phyloP scores from a whole-genome alignment of 2,888 invertebrate genomes.

The Drosophila merina region DNA sequence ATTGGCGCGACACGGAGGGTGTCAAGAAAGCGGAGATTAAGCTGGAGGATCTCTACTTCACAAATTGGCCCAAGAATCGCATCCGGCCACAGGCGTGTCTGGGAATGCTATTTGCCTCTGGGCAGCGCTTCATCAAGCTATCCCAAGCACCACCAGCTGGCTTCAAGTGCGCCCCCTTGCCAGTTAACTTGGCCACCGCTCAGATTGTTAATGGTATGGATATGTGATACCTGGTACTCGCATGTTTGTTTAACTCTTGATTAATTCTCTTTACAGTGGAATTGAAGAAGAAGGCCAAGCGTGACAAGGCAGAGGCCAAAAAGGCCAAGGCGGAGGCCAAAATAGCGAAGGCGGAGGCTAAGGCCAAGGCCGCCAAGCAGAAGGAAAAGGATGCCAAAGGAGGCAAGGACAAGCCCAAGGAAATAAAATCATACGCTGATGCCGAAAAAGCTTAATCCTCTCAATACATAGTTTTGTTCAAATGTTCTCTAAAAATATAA shows the following conservation, averaged over 20 bases:
- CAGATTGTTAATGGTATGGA: constrained; percentile 40
- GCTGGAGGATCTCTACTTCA: constrained; percentile 62
- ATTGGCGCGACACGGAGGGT: constrained; percentile 75
- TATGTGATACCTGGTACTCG: background rate
- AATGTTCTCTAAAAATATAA: background rate
- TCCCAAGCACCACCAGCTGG: constrained; percentile 62
- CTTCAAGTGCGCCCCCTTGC: constrained; percentile 74
- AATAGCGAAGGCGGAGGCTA: constrained; percentile 25
- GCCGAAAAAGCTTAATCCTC: constrained; percentile 19
- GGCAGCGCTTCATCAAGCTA: constrained; percentile 71
- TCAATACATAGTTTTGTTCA: background rate
- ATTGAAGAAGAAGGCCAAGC: constrained; percentile 25
- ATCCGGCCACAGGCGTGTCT: constrained; percentile 73
- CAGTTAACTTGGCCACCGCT: constrained; percentile 65
- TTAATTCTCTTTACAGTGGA: constrained; percentile 22
- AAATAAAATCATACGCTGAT: constrained; percentile 18
- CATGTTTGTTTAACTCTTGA: background rate
- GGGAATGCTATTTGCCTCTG: constrained; percentile 71
- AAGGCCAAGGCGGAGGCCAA: constrained; percentile 27
- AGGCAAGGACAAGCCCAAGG: constrained; percentile 25
- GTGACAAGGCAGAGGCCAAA: constrained; percentile 13
- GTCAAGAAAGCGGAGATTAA: constrained; percentile 45
- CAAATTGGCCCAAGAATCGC: constrained; percentile 53
- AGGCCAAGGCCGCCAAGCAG: constrained; percentile 3
- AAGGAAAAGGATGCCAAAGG: constrained; percentile 6